Evolutionary conservation across 1,140 invertebrate species (phyloP).

Genomic region (Anagrus nilaparvatae): DNA sequence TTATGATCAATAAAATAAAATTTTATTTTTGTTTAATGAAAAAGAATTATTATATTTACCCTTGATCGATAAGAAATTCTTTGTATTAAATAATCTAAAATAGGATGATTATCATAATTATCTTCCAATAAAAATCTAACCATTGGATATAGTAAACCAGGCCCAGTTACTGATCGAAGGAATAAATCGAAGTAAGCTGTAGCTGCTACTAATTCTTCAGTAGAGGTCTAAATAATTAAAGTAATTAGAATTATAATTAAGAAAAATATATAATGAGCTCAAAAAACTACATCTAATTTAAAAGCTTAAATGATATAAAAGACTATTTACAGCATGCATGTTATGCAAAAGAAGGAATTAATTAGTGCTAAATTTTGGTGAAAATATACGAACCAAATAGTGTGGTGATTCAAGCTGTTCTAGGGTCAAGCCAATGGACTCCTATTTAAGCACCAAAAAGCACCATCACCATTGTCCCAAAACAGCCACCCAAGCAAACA

Average conservation of each 20-base stretch:
- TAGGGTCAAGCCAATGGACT: conserved; percentile 38
- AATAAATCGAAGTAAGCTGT: conserved; percentile 88
- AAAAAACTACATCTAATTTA: conserved; percentile 10
- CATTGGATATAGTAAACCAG: conserved; percentile 70
- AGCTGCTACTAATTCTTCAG: conserved; percentile 80
- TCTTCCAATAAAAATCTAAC: conserved; percentile 78
- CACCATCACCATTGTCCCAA: conserved; percentile 24
- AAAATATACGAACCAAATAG: conserved; percentile 38
- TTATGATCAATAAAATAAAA: conserved; percentile 26
- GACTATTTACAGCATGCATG: not conserved
- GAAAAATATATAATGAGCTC: not conserved
- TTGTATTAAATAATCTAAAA: conserved; percentile 69
- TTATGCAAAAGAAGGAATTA: conserved; percentile 6
- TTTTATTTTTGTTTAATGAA: no score
- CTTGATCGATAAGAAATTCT: conserved; percentile 58
- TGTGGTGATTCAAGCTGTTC: conserved; percentile 37
- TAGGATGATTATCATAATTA: conserved; percentile 68
- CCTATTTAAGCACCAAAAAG: conserved; percentile 32
- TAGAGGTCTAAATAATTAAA: conserved; percentile 55
- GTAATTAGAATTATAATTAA: not conserved
- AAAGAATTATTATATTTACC: conserved; percentile 39
- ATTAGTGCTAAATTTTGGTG: not conserved
- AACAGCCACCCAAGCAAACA: conserved; percentile 23
- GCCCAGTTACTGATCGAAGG: conserved; percentile 75
- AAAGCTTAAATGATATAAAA: conserved; percentile 5